A percentile compares a stretch with the other conserved stretches of the same genome.
Evolutionary conservation across 2,888 invertebrate genomes (phyloP).

Genomic region (Ophonus ardosiacus): DNA sequence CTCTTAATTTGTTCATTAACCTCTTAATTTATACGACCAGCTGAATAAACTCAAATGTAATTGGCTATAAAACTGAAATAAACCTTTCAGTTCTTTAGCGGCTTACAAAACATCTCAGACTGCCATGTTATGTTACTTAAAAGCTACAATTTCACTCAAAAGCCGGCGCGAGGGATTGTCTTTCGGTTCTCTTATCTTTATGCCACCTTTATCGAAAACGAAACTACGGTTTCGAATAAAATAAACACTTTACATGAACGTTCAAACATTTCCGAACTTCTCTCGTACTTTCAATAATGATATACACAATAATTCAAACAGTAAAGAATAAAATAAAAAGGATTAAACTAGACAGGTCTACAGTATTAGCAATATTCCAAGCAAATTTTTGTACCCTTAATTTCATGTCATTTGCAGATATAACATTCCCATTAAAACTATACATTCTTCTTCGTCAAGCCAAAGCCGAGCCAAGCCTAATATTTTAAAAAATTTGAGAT

Average conservation of each 20-base stretch:
- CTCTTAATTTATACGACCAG: constrained; percentile 54
- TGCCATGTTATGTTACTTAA: constrained; percentile 38
- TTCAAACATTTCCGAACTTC: background rate
- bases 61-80: constrained; percentile 48
- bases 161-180: background rate
- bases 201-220: background rate
- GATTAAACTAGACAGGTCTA: too few relatives aligned
- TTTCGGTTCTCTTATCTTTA: background rate
- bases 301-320: too few relatives aligned
- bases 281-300: background rate
- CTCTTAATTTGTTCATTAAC: constrained; percentile 55
- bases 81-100: constrained; percentile 46
- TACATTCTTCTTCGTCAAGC: too few relatives aligned
- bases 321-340: too few relatives aligned
- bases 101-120: constrained; percentile 20
- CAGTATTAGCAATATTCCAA: too few relatives aligned
- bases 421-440: too few relatives aligned
- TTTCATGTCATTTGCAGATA: too few relatives aligned
- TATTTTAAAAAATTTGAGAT: too few relatives aligned
- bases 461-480: too few relatives aligned
- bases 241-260: background rate
- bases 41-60: constrained; percentile 45
- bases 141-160: constrained; percentile 49
- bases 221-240: background rate
- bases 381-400: too few relatives aligned